Evolutionary conservation across 2,113 vertebrate genomes (phyloP).

Genomic region (Plectropomus leopardus): DNA sequence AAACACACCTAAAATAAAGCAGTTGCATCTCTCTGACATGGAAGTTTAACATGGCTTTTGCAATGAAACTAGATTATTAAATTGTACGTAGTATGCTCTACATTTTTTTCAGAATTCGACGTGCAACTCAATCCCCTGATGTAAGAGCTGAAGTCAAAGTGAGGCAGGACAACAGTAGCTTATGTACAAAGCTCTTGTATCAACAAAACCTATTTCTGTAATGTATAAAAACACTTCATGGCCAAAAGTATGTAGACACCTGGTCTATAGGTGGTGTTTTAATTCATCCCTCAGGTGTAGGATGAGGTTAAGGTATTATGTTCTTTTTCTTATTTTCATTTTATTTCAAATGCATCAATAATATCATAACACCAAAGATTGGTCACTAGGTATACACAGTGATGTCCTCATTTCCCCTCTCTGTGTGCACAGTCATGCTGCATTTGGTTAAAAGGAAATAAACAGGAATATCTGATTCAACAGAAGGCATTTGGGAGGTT

Average conservation of each 20-base stretch:
- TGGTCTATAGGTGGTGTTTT: background rate
- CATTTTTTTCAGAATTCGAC: too few relatives aligned
- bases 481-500: background rate
- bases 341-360: background rate
- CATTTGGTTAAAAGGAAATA: background rate
- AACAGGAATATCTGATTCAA: background rate
- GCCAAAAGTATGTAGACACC: background rate
- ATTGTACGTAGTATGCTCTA: too few relatives aligned
- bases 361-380: too few relatives aligned
- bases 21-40: too few relatives aligned
- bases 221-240: background rate
- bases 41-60: too few relatives aligned
- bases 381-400: background rate
- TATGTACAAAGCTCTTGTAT: background rate
- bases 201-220: background rate
- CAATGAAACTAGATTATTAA: too few relatives aligned
- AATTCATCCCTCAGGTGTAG: background rate
- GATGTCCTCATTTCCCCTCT: background rate
- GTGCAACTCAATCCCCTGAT: too few relatives aligned
- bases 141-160: too few relatives aligned
- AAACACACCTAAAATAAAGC: too few relatives aligned
- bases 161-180: too few relatives aligned
- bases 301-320: rapidly evolving
- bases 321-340: background rate
- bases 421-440: background rate